These are phyloP conservation scores for Pachydiplax longipennis DNA, from an alignment of 2,888 invertebrate species.

Conservation along the genomic window DNA sequence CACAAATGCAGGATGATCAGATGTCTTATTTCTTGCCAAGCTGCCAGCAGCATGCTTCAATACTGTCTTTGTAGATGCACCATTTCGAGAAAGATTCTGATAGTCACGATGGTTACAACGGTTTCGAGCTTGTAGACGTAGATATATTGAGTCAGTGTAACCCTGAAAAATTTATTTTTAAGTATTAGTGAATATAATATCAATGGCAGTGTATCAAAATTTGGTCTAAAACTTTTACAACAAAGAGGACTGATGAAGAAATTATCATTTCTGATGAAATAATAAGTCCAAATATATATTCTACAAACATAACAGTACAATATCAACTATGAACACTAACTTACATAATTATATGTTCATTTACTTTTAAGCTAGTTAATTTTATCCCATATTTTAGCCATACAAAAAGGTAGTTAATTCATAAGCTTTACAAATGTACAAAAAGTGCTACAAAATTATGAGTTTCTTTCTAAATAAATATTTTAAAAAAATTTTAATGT, in stretches of 20 bases:
- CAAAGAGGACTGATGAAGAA: conserved; percentile 31
- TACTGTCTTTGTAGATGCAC: conserved; percentile 55
- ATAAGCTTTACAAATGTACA: too few relatives aligned
- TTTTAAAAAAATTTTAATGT: too few relatives aligned
- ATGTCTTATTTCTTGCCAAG: conserved; percentile 56
- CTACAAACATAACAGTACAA: not conserved
- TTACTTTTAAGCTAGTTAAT: too few relatives aligned
- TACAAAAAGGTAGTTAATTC: too few relatives aligned
- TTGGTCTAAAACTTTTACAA: too few relatives aligned
- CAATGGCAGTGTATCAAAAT: not conserved
- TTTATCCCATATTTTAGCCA: too few relatives aligned
- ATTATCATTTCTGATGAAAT: not conserved
- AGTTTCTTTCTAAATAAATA: too few relatives aligned
- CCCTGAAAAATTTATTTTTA: conserved; percentile 50
- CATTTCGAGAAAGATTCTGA: conserved; percentile 63
- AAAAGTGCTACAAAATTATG: too few relatives aligned
- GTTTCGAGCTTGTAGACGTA: conserved; percentile 58
- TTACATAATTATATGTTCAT: too few relatives aligned
- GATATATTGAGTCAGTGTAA: conserved; percentile 55
- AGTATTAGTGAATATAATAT: not conserved
- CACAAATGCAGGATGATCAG: conserved; percentile 60
- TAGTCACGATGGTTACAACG: conserved; percentile 63
- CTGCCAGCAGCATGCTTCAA: conserved; percentile 54
- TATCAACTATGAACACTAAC: too few relatives aligned
- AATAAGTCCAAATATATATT: not conserved